Conservation (phyloP, 1,140 invertebrate genomes). For the Aphis craccivora region DNA sequence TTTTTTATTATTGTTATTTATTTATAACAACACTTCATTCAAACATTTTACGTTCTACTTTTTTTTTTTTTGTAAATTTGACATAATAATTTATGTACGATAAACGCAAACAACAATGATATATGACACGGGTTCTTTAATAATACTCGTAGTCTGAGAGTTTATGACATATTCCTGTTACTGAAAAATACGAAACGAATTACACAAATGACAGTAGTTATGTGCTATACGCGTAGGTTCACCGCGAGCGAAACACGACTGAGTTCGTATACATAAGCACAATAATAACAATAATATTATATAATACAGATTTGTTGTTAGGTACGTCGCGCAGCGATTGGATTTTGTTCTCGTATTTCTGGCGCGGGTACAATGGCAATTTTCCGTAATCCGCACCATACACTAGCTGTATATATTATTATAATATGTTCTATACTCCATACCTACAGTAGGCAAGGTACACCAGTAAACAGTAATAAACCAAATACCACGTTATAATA, state of each 20-base stretch:
- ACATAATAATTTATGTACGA: constrained; percentile 34
- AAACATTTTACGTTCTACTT: background rate
- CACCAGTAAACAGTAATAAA: background rate
- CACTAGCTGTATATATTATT: constrained; percentile 3
- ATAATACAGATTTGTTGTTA: constrained; percentile 18
- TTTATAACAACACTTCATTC: constrained; percentile 12
- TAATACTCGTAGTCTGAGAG: background rate
- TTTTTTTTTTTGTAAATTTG: background rate
- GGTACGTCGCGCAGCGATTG: background rate
- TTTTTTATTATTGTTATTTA: too few species aligned
- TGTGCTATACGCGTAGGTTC: background rate
- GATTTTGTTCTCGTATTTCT: constrained; percentile 11
- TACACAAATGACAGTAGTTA: background rate
- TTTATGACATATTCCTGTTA: constrained; percentile 25
- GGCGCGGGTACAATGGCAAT: background rate
- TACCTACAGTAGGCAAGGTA: background rate
- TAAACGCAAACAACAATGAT: constrained; percentile 6
- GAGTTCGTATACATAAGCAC: background rate
- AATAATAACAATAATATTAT: background rate
- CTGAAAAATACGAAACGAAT: constrained; percentile 16
- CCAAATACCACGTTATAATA: background rate
- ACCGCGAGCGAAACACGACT: background rate
- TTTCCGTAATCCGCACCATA: background rate
- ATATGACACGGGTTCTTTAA: background rate
- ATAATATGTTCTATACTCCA: background rate